Evolutionary conservation across 2,888 invertebrate species (phyloP).

Genomic region (Trissolcus brochymenae): DNA sequence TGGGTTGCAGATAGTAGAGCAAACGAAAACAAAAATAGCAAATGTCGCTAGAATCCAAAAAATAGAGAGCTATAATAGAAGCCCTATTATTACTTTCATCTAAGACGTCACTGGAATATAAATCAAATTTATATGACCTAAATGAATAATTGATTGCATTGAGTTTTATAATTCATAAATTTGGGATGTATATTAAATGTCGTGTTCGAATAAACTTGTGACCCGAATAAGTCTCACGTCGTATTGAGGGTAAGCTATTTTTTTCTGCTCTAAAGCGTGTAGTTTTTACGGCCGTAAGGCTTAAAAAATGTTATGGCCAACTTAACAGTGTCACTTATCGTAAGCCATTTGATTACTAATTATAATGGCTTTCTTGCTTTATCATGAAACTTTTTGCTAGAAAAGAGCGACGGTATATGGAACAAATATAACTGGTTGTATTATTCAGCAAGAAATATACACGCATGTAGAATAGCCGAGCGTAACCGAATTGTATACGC

Average conservation of each 20-base stretch:
- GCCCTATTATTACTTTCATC: conserved; percentile 41
- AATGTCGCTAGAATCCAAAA: conserved; percentile 32
- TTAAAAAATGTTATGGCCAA: neutral
- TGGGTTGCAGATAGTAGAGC: conserved; percentile 21
- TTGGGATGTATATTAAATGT: conserved; percentile 27
- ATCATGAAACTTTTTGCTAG: conserved; percentile 29
- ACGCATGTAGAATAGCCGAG: conserved; percentile 36
- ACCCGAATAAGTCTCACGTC: conserved; percentile 33
- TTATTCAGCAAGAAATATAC: conserved; percentile 38
- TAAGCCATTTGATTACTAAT: conserved; percentile 38
- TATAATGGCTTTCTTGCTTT: conserved; percentile 20
- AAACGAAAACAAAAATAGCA: conserved; percentile 26
- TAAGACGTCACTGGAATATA: conserved; percentile 15
- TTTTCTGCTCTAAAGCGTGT: too few species aligned
- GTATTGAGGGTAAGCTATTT: too few species aligned
- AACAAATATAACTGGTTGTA: conserved; percentile 41
- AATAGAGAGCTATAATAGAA: conserved; percentile 15
- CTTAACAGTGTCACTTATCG: conserved; percentile 21
- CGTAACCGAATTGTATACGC: conserved; percentile 31
- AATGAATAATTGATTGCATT: conserved; percentile 40
- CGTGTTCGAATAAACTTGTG: conserved; percentile 37
- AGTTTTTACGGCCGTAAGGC: neutral
- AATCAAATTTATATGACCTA: conserved; percentile 50
- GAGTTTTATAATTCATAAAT: conserved; percentile 49
- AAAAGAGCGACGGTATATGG: conserved; percentile 24